Conservation (phyloP, 1,140 invertebrate species). For the Sminthurinus signatus region DNA sequence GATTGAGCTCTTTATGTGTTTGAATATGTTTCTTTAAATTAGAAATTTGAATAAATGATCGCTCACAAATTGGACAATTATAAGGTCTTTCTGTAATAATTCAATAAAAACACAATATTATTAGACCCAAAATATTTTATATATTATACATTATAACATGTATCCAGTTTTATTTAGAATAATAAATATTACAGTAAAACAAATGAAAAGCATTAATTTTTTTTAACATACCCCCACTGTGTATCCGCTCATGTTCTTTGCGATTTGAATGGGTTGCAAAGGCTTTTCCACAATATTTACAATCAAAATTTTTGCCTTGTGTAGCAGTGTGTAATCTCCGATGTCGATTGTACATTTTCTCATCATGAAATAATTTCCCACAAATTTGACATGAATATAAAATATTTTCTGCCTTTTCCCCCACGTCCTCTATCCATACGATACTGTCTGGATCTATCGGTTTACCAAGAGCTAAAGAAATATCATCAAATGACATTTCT, state of each 20-base stretch:
- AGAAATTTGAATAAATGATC: constrained; percentile 32
- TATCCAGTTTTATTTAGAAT: background rate
- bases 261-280: constrained; percentile 36
- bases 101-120: too few relatives aligned
- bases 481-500: too few relatives aligned
- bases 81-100: constrained; percentile 16
- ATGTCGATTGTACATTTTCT: constrained; percentile 13
- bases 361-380: constrained; percentile 18
- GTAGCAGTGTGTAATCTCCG: constrained; percentile 9
- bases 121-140: too few relatives aligned
- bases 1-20: constrained; percentile 35
- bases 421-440: too few relatives aligned
- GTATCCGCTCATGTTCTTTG: constrained; percentile 46
- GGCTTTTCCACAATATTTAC: constrained; percentile 28
- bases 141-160: background rate
- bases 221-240: constrained; percentile 43
- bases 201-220: constrained; percentile 3
- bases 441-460: too few relatives aligned
- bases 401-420: background rate
- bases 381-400: constrained; percentile 22
- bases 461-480: too few relatives aligned
- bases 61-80: constrained; percentile 25
- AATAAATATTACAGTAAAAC: background rate
- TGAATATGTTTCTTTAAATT: constrained; percentile 39
- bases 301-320: constrained; percentile 18